Base-by-base conservation (phyloP, 1,140 invertebrate genomes). In the Trinorchestia longiramus region DNA sequence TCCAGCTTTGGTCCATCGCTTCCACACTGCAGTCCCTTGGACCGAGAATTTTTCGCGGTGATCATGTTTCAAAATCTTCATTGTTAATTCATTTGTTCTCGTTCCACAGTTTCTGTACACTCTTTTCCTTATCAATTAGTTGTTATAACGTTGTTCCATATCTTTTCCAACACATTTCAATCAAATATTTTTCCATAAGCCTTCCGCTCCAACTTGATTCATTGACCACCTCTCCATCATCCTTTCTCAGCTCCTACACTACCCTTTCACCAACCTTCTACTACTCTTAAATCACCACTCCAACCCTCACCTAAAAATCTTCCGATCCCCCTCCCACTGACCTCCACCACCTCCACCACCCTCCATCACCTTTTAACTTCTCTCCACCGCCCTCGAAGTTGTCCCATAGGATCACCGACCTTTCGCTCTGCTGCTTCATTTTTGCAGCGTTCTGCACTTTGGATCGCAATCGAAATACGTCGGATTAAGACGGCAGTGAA, bases 391-490 rank as follows among this genome's bases (percentile, higher is more conserved):
- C 62, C 62, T 53, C 47, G 15, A 15, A 15, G 62, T 77, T 77
- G 36, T 77, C 62, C 62, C 62, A 77, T 3, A 77, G 62, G 62
- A 77, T 77, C 62, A 77, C 62, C 62, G 62, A 77, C 62, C 62
- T 77, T 77, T 77, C 62, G 62, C 62, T 77, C 28, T 77, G 62
- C 62, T 3, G 62, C 62, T 77, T 77, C 62, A 77, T 77, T 77
- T 77, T 77, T 77, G 62, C 62, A 77, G 15, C 8, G 62, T 28
- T 77, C 62, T 77, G 62, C 62, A 77, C 62, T 77, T 77, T 77
- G 62, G 62, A 77, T 77, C 62, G 62, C 62, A 77, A 77, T 77
- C 62, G 62, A 77, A 77, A 77, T 77, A 77, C 62, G 62, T 77
- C 62, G 62, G 62, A 77, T 77, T 77, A 77, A 77, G 62, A 77